phyloP scores from a whole-genome alignment of 2,888 invertebrate genomes.

The Pyrochroa serraticornis region DNA sequence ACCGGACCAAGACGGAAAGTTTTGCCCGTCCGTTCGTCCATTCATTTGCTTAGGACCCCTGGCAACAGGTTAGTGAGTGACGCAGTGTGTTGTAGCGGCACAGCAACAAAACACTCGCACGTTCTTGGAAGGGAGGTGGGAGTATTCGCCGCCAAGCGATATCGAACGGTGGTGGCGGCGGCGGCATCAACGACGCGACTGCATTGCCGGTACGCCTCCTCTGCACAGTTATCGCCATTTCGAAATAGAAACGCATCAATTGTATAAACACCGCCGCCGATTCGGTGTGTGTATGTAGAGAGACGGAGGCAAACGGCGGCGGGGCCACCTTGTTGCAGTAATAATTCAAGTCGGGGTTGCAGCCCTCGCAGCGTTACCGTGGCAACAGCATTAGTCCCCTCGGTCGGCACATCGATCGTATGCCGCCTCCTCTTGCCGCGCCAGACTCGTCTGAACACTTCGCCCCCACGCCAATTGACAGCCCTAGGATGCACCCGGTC shows the following conservation, averaged over 20 bases:
- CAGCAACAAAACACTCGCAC: not conserved
- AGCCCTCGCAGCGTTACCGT: slow-evolving; percentile 59
- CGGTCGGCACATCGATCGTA: slow-evolving; percentile 58
- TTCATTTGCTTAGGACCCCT: slow-evolving; percentile 32
- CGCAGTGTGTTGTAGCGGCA: slow-evolving; percentile 11
- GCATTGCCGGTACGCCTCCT: slow-evolving; percentile 20
- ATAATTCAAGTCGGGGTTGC: slow-evolving; percentile 62
- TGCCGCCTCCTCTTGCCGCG: slow-evolving; percentile 60
- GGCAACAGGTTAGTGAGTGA: slow-evolving; percentile 45
- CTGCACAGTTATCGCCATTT: slow-evolving; percentile 9
- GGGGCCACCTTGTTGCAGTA: slow-evolving; percentile 55
- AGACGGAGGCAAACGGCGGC: slow-evolving; percentile 26
- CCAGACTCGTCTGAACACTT: slow-evolving; percentile 53
- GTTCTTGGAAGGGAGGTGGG: not conserved
- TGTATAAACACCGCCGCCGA: slow-evolving; percentile 2
- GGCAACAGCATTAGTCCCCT: slow-evolving; percentile 58
- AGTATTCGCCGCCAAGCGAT: slow-evolving; percentile 5
- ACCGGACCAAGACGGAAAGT: slow-evolving; percentile 3
- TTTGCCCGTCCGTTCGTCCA: slow-evolving; percentile 22
- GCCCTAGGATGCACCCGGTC: slow-evolving; percentile 45
- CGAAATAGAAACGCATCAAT: slow-evolving; percentile 4
- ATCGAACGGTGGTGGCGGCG: slow-evolving; percentile 22
- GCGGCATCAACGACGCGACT: slow-evolving; percentile 3
- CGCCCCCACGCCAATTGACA: slow-evolving; percentile 57
- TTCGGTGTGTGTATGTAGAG: slow-evolving; percentile 12